These are phyloP conservation scores for Drosophila mayaguana DNA, from an alignment of 2,888 invertebrate genomes.

Conservation along the genomic window DNA sequence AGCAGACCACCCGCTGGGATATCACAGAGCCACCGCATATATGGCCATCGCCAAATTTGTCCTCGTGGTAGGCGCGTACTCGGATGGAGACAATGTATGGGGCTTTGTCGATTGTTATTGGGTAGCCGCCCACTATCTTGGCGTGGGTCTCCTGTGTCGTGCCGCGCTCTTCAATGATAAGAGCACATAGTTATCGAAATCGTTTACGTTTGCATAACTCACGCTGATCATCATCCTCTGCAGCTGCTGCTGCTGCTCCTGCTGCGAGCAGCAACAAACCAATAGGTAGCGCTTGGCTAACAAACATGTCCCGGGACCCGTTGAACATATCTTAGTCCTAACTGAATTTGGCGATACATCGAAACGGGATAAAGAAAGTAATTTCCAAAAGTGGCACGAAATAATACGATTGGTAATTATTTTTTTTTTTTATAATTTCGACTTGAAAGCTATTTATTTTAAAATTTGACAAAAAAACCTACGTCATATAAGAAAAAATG, in stretches of 20 bases:
- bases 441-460: background rate
- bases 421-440: background rate
- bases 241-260: background rate
- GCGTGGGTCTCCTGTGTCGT: slow-evolving; percentile 28
- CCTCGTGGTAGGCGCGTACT: slow-evolving; percentile 33
- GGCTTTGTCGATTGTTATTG: slow-evolving; percentile 26
- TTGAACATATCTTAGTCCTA: background rate
- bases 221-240: background rate
- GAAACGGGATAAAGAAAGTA: background rate
- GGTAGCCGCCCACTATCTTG: slow-evolving; percentile 55
- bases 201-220: background rate
- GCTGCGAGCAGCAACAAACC: slow-evolving; percentile 1
- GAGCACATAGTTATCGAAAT: background rate
- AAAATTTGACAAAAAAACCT: slow-evolving; percentile 35
- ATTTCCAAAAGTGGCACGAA: background rate
- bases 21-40: slow-evolving; percentile 59
- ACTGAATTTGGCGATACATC: slow-evolving; percentile 19
- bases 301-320: slow-evolving; percentile 21
- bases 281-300: slow-evolving; percentile 1
- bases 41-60: slow-evolving; percentile 47
- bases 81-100: slow-evolving; percentile 64
- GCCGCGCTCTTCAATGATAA: slow-evolving; percentile 6
- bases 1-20: slow-evolving; percentile 51
- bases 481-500: background rate
- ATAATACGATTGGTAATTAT: background rate